Evolutionary conservation across 64 coral and sea anemone genomes (phyloP), one percentile per base, ranked within the genome.

Genomic region (Montipora cactus): DNA sequence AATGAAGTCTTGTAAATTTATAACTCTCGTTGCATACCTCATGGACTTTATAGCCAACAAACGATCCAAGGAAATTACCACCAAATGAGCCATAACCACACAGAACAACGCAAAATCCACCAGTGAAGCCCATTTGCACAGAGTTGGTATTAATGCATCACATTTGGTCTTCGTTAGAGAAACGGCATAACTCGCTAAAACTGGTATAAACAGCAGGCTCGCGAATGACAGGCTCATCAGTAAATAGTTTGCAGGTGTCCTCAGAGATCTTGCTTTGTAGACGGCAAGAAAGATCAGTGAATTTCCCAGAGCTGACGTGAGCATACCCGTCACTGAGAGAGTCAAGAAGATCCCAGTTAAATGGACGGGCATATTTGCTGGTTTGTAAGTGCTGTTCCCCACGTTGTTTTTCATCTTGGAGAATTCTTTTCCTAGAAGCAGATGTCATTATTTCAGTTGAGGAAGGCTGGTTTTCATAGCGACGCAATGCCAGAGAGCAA

Each of bases 11-110:
- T 25, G 25, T 25, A 25, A 25, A 25, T 25, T 25, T 1, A 55
- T 5, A 5, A 5, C 23, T 83, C 18, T 47, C 1, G 49, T 7
- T 45, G 48, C 59, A 18, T 47, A 83, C 81, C 81, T 83, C 81
- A 83, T 83, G 4, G 81, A 61, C 44, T 83, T 83, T 19, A 83
- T 83, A 18, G 81, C 59, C 14, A 83, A 3, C 5, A 83, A 58
- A 13, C 81, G 81, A 83, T 83, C 81, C 81, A 83, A 68, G 4
- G 81, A 83, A 5, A 83, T 83, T 2, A 83, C 7, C 5, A 18
- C 13, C 5, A 83, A 15, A 48, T 83, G 81, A 18, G 16, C n/a
- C 59, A 83, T 83, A 2, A 83, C 58, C 9, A 83, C 81, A 37
- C 58, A 83, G 12, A 83, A 83, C 19, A 83, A 83, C 44, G 37